Percentiles rank a stretch among this genome's conserved stretches.
These are phyloP conservation scores for Invenusta paracnida DNA, from an alignment of 2,888 invertebrate species.

Conservation along the genomic window DNA sequence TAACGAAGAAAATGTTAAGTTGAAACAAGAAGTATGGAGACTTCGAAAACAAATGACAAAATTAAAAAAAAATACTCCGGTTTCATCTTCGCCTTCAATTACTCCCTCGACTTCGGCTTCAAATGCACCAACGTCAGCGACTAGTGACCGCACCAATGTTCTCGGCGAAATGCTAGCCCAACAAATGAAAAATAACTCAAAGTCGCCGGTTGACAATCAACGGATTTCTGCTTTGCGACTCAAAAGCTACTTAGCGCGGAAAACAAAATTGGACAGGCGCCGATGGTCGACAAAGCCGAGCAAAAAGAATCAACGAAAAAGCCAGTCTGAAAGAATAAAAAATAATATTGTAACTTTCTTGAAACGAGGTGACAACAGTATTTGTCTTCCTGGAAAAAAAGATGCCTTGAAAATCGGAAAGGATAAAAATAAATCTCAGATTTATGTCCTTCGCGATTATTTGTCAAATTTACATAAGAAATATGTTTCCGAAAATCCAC, in stretches of 20 bases:
- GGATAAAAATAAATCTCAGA: background rate
- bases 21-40: too few species aligned
- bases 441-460: background rate
- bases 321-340: background rate
- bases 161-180: background rate
- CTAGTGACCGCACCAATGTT: background rate
- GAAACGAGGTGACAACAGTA: background rate
- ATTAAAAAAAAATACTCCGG: too few species aligned
- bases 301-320: background rate
- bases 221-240: background rate
- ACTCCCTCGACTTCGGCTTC: background rate
- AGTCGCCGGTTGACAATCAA: background rate
- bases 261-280: background rate
- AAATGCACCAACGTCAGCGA: background rate
- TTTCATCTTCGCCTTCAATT: background rate
- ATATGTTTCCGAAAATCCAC: background rate
- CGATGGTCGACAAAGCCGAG: background rate
- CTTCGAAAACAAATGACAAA: too few species aligned
- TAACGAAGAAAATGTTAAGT: too few species aligned
- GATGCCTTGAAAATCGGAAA: background rate
- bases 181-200: background rate
- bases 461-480: background rate
- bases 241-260: background rate
- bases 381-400: background rate
- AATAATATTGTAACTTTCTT: background rate